Evolutionary conservation across 2,797 vertebrate species (phyloP), one percentile per base, ranked within the genome.

Genomic region (Phoxinus dragarum): DNA sequence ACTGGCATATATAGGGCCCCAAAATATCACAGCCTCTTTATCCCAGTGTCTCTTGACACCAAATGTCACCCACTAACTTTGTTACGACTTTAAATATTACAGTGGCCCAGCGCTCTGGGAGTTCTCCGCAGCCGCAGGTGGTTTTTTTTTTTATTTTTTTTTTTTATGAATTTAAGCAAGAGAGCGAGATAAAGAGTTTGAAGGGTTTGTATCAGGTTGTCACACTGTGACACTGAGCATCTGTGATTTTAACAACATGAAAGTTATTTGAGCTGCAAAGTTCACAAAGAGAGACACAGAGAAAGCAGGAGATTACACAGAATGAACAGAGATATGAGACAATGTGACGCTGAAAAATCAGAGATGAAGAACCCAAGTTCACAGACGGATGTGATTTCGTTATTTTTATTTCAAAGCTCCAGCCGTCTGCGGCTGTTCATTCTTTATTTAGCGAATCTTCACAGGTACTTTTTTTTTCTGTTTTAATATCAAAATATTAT

Each of bases 1-100:
- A 90, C 88, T 85, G 77, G 42, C 34, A 56, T 72, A 87, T 82
- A 88, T 84, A 86, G 49, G 78, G 67, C 86, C 85, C 88, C 75
- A 87, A 90, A 90, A 89, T 89, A 88, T 80, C 83, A 79, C 85
- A 73, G 81, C 36, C 78, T 75, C 83, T 88, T 83, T 88, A 89
- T 86, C 81, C 75, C 4, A 10, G 73, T 74, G 69, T 85, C 86
- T 69, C 78, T 81, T 84, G 83, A 81, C 66, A 69, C 81, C 78
- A 86, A 86, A 88, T 87, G 87, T 88, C 86, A 89, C 84, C 78
- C 61, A 80, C 19, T 74, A 83, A 85, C 85, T 85, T 72, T 40
- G 68, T 75, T 77, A 14, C 36, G 12, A 74, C 85, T 84, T 86
- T 86, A 81, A 86, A 88, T 84, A 84, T 86, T 81, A 87, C 40